Evolutionary conservation across 2,113 vertebrate genomes (phyloP).

Genomic region (Silurus glanis): DNA sequence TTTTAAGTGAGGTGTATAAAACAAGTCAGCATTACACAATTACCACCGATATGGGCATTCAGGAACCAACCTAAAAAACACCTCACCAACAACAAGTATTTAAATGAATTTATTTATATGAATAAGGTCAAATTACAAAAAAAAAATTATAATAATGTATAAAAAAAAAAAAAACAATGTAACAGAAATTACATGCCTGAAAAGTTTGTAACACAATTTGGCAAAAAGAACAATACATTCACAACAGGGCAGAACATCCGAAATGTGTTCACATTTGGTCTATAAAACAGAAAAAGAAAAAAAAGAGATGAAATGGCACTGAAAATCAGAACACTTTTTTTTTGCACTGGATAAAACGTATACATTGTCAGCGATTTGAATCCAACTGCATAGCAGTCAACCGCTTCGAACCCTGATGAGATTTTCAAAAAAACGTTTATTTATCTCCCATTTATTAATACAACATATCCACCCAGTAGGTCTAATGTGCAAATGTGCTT

Average conservation of each 20-base stretch:
- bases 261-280: neutral
- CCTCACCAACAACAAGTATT: neutral
- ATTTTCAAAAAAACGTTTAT: neutral
- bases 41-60: neutral
- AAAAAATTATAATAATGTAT: too few relatives aligned
- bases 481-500: conserved; percentile 3
- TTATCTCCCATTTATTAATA: neutral
- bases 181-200: neutral
- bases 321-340: neutral
- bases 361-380: neutral
- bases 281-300: too few relatives aligned
- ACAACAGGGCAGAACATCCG: neutral
- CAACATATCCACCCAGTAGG: neutral
- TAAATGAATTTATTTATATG: neutral
- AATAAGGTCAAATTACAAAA: too few relatives aligned
- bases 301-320: conserved; percentile 15
- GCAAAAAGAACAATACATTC: neutral
- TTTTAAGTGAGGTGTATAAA: neutral
- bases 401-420: neutral
- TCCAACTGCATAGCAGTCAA: conserved; percentile 5
- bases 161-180: neutral
- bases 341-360: neutral
- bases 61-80: neutral
- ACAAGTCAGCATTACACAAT: neutral
- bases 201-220: neutral